Base-by-base conservation (phyloP, 2,888 invertebrate species). In the Petrolisthes cinctipes region DNA sequence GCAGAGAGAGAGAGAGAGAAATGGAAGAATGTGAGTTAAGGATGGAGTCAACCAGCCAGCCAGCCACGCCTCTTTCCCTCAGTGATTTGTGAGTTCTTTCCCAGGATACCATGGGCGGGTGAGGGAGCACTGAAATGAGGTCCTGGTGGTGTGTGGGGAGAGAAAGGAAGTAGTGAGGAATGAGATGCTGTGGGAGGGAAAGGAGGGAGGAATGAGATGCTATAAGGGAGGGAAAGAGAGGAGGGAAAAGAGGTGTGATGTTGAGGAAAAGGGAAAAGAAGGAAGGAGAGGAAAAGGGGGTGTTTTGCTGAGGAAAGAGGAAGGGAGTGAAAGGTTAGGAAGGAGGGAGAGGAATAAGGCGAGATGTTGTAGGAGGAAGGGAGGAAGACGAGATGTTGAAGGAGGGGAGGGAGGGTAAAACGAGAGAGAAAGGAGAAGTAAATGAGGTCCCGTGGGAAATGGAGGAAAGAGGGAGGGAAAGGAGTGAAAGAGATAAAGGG, bases 1-100 rank as follows among this genome's bases (percentile, higher is more conserved):
- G 71, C 51, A 51, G 51, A 51, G 82, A 56, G 82, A 71, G 82
- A 71, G 56, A n/a, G 23, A 57, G 61, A n/a, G 56, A 80, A 80
- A n/a, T 9, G 0, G 23, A 56, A 76, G 6, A 76, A 23, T 20
- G 71, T 20, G 71, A 71, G 71, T 20, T 7, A 71, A n/a, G 23
- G n/a, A 71, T 9, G 23, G 14, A 71, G 37, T 37, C n/a, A n/a
- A n/a, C n/a, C n/a, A 6, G 5, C 23, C 20, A 9, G 23, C 17
- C 66, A 66, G n/a, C 53, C 37, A 71, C n/a, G 82, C 51, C 61
- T 78, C 71, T 20, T 71, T 71, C 71, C 14, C 71, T 20, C 6
- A 20, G n/a, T 71, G 71, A 71, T 71, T 71, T 71, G 71, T 71
- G 71, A 71, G n/a, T n/a, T 14, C 20, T 71, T n/a, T 20, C 76